A percentile compares a stretch with the other conserved stretches of the same genome.
Conservation (phyloP, 37 sponge, comb jelly and placozoan species). For the Corticium candelabrum region DNA sequence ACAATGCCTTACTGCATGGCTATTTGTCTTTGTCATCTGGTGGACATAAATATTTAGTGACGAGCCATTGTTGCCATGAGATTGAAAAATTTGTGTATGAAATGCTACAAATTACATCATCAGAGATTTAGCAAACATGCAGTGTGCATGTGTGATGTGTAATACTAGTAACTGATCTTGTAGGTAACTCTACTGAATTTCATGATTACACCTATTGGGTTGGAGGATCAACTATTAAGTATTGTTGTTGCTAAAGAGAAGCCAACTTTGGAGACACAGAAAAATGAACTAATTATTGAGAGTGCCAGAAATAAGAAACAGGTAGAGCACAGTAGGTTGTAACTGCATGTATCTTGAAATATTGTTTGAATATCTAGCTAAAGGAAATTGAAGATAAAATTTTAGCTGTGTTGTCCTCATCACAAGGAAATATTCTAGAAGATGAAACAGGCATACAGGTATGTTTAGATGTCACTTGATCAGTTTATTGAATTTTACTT, state of each 20-base stretch:
- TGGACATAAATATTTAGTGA: too few relatives aligned
- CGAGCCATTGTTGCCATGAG: too few relatives aligned
- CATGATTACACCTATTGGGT: slow-evolving; percentile 8
- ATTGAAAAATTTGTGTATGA: too few relatives aligned
- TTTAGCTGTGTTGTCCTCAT: slow-evolving; percentile 10
- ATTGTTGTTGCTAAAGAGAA: slow-evolving; percentile 9
- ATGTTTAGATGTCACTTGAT: slow-evolving; percentile 1
- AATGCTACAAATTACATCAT: too few relatives aligned
- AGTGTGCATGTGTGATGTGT: too few relatives aligned
- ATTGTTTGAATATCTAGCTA: slow-evolving; percentile 7
- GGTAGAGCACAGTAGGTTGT: background rate
- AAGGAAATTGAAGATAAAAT: slow-evolving; percentile 32
- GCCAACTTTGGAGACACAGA: background rate
- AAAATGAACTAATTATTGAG: background rate
- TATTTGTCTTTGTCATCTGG: too few relatives aligned
- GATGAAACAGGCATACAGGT: slow-evolving; percentile 14
- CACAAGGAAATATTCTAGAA: slow-evolving; percentile 20
- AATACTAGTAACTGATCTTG: background rate
- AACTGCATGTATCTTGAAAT: background rate
- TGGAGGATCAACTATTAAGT: slow-evolving; percentile 13
- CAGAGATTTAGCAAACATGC: too few relatives aligned
- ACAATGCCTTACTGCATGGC: too few relatives aligned
- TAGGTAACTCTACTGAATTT: slow-evolving; percentile 3
- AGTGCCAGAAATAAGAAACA: slow-evolving; percentile 8
- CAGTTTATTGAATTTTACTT: too few relatives aligned